Conservation (phyloP, 2,797 vertebrate genomes). For the Karalla daura region DNA sequence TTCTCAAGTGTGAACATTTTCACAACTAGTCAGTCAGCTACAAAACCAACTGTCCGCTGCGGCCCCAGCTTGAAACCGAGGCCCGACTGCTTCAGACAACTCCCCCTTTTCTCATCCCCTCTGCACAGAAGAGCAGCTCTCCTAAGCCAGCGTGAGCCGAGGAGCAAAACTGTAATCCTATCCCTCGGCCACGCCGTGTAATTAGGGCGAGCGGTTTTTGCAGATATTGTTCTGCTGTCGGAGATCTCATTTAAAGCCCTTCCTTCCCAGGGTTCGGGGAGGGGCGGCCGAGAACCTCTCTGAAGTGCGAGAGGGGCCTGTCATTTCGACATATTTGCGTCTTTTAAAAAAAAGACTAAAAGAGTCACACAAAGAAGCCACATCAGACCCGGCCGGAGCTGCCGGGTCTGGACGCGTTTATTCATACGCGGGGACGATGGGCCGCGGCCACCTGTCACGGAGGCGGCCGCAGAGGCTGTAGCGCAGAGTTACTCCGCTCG, state of each 20-base stretch:
- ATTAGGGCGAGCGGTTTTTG: slow-evolving; percentile 57
- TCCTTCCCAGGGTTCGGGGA: slow-evolving; percentile 43
- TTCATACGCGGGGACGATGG: too few species aligned
- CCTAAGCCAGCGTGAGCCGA: slow-evolving; percentile 28
- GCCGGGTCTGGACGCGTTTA: background rate
- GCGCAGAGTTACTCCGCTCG: too few species aligned
- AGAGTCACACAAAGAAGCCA: slow-evolving; percentile 15
- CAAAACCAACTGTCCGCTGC: too few species aligned
- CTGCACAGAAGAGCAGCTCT: background rate
- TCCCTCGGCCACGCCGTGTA: slow-evolving; percentile 44
- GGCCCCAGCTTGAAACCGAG: background rate
- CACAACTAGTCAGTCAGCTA: too few species aligned
- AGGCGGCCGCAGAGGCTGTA: too few species aligned
- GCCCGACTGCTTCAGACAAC: slow-evolving; percentile 3
- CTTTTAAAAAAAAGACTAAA: slow-evolving; percentile 11
- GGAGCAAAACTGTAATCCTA: slow-evolving; percentile 42
- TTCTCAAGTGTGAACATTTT: too few species aligned
- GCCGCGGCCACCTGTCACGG: too few species aligned
- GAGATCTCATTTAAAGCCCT: slow-evolving; percentile 34
- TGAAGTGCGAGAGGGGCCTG: slow-evolving; percentile 28
- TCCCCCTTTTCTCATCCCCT: slow-evolving; percentile 11
- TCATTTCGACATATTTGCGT: slow-evolving; percentile 10
- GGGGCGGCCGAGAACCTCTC: slow-evolving; percentile 15
- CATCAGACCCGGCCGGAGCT: too few species aligned
- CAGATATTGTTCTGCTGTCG: slow-evolving; percentile 60